Conservation (phyloP, 2,797 vertebrate species). For the Danio albolineatus region DNA sequence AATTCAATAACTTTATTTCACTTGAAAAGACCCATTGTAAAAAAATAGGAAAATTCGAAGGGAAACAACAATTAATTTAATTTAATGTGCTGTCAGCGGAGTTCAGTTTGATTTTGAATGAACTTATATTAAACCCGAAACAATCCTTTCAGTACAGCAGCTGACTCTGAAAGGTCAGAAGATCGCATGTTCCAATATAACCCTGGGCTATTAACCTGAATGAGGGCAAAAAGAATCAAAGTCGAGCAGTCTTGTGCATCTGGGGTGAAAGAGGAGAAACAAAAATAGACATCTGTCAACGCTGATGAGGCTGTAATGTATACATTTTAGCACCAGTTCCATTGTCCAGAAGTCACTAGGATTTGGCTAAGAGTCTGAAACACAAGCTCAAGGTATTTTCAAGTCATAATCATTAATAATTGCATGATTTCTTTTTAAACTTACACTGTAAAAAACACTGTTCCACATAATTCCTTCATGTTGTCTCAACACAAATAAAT, state of each 20-base stretch:
- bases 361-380: background rate
- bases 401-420: background rate
- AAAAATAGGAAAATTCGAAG: too few relatives aligned
- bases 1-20: too few relatives aligned
- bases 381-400: background rate
- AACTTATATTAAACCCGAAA: background rate
- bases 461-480: too few relatives aligned
- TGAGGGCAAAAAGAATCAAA: background rate
- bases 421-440: background rate
- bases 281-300: background rate
- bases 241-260: background rate
- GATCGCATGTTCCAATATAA: background rate
- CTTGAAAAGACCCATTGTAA: too few relatives aligned
- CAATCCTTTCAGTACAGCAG: background rate
- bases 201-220: background rate
- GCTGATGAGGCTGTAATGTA: background rate
- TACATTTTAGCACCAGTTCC: background rate
- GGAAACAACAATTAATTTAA: too few relatives aligned
- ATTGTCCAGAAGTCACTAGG: background rate
- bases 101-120: background rate
- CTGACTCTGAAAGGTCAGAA: slow-evolving; percentile 18
- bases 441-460: background rate
- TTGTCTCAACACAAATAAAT: too few relatives aligned
- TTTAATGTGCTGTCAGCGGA: background rate
- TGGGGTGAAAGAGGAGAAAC: background rate